A percentile compares a stretch with the other conserved stretches of the same genome.
Conservation (phyloP, 2,888 invertebrate species). For the Phyllotreta striolata region DNA sequence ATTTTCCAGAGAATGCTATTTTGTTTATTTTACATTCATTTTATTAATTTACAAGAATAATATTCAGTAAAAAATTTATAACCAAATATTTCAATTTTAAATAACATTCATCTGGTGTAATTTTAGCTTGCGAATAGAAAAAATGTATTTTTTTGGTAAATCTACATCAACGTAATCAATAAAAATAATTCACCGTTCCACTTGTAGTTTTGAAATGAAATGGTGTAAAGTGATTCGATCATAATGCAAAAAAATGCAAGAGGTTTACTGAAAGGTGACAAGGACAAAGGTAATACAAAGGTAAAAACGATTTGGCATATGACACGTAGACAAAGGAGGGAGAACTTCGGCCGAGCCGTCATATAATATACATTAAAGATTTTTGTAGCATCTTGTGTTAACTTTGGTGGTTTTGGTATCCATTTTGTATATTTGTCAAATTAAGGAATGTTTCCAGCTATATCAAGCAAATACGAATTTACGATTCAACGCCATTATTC, state of each 20-base stretch:
- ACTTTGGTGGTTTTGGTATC: slow-evolving; percentile 24
- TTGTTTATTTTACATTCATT: too few species aligned
- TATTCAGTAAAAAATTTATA: too few species aligned
- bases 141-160: slow-evolving; percentile 3
- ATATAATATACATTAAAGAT: slow-evolving; percentile 39
- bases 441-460: slow-evolving; percentile 14
- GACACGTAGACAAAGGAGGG: slow-evolving; percentile 85
- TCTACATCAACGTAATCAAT: slow-evolving; percentile 8
- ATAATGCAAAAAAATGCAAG: slow-evolving; percentile 63
- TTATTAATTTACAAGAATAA: too few species aligned
- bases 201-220: slow-evolving; percentile 27
- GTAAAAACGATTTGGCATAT: slow-evolving; percentile 62
- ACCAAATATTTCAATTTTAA: neutral
- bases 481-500: neutral
- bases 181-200: slow-evolving; percentile 40
- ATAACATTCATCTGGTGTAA: neutral
- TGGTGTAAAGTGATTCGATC: slow-evolving; percentile 57
- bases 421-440: slow-evolving; percentile 25
- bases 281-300: slow-evolving; percentile 59
- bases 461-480: slow-evolving; percentile 35
- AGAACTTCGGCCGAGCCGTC: slow-evolving; percentile 62
- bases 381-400: slow-evolving; percentile 37
- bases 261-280: slow-evolving; percentile 48
- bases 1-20: too few species aligned
- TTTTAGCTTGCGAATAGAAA: neutral